Base-by-base conservation (phyloP, 2,888 invertebrate genomes). In the Drosophila austrosaltans region DNA sequence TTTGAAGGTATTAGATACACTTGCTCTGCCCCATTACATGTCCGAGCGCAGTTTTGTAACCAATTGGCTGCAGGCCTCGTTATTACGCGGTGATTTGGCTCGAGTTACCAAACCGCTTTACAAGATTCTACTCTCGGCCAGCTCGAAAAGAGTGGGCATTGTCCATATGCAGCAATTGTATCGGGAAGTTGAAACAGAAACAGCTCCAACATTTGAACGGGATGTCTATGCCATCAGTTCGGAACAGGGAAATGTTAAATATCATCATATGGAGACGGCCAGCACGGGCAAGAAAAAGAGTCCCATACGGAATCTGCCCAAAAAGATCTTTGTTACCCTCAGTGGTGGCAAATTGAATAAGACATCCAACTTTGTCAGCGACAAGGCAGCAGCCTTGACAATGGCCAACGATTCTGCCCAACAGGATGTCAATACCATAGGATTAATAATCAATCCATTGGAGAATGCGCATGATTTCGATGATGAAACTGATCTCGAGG, bases 201-300 rank as follows among this genome's bases (percentile, higher is more conserved):
- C 59, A 40, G 65, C 84, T 20, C 87, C 86, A 0, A 70, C 81
- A 0, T 88, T 87, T 25, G 90, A 91, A 56, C 93, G 93, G 25
- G 96, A 95, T 87, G 95, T 97, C 12, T 96, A 96, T 87, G 97
- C 97, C 0, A 96, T 97, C 53, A 96, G 96, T 86, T 96, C 95
- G 54, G 96, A 96, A 32, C 96, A 96, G 80, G 97, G 97, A 1
- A 96, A 96, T 80, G 95, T 97, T 3, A 95, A 92, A 68, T 92
- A 93, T 63, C 92, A 92, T 75, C 89, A 88, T 60, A 87, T 89
- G 87, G 90, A 91, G 68, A 91, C 91, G 61, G 76, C 88, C 1
- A 82, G 86, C 7, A 76, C 77, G 3, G 63, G 61, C 1, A 92
- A 92, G 66, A 93, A 92, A 72, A 91, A 91, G 20, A 92, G 92